A percentile compares a stretch with the other conserved stretches of the same genome.
phyloP scores from a whole-genome alignment of 2,888 invertebrate species.

The Syrphus vitripennis region DNA sequence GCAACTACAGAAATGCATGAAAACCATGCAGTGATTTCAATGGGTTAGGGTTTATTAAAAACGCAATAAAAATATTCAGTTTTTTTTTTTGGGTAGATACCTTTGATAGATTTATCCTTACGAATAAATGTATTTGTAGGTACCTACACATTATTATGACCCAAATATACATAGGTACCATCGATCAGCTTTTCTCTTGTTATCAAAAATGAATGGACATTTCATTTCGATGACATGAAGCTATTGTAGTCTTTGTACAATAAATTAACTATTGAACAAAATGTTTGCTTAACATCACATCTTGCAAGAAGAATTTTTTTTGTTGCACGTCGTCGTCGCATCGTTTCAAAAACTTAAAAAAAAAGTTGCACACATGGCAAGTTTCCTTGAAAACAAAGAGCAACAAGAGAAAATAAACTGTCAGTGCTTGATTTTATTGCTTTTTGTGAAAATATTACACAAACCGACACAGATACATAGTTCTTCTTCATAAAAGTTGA shows the following conservation, averaged over 20 bases:
- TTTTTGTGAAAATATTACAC: slow-evolving; percentile 41
- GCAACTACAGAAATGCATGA: neutral
- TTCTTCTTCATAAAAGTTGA: slow-evolving; percentile 48
- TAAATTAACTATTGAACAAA: neutral
- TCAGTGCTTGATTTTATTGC: slow-evolving; percentile 47
- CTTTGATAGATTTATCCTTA: neutral
- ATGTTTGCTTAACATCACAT: neutral
- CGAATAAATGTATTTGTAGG: no score
- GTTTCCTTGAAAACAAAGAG: slow-evolving; percentile 33
- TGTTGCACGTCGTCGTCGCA: neutral
- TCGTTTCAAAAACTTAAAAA: neutral
- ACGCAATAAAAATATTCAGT: no score
- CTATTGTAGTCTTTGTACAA: neutral
- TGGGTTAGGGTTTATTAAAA: neutral
- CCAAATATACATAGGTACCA: neutral
- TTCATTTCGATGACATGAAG: neutral
- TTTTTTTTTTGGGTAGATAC: neutral
- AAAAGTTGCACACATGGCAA: slow-evolving; percentile 23
- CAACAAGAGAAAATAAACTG: neutral
- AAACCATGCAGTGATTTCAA: no score
- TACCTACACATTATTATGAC: neutral
- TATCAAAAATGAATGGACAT: neutral
- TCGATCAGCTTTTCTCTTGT: neutral
- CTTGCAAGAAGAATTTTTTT: neutral
- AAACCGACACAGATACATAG: neutral